Evolutionary conservation across 2,888 invertebrate species (phyloP), one percentile per base, ranked within the genome.

Genomic region (Hanleya hanleyi): DNA sequence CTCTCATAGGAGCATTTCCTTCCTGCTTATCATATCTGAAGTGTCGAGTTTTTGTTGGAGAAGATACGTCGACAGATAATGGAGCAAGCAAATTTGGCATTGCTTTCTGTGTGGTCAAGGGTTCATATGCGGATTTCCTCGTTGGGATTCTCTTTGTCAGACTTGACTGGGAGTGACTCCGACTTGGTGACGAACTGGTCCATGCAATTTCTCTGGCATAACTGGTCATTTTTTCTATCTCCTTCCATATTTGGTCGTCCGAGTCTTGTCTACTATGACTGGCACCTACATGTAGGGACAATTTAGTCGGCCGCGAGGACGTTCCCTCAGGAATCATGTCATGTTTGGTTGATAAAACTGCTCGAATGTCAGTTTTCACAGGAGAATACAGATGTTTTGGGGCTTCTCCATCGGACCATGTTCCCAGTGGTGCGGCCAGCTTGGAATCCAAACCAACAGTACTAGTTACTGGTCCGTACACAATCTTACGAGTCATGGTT

Each of bases 231-330:
- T 83, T 83, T 66, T 85, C 86, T 12, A 87, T 86, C 73, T 86
- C 84, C 71, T 86, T 86, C 87, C 87, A 87, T 35, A 87, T 83
- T 5, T 86, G 87, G 57, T 87, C 87, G 62, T 87, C 86, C 9
- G 86, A 84, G 87, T 32, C 86, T 86, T n/a, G 87, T 86, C 69
- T 87, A 85, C 67, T 22, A 26, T 57, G 57, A 26, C 4, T 51
- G 26, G n/a, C 51, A 22, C 22, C 7, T 7, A 22, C 12, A n/a
- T n/a, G n/a, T n/a, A n/a, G n/a, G 12, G 51, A 51, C 12, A 22
- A n/a, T 22, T 51, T 6, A 22, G 51, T 57, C 22, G 22, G 22
- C 32, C 32, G 22, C 29, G 57, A 57, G 41, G 9, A 18, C 9
- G 41, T 41, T 41, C 18, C 18, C 41, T 41, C 18, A 12, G 41